These are phyloP conservation scores for Cybosia mesomella DNA, from an alignment of 2,888 invertebrate species.

Conservation along the genomic window DNA sequence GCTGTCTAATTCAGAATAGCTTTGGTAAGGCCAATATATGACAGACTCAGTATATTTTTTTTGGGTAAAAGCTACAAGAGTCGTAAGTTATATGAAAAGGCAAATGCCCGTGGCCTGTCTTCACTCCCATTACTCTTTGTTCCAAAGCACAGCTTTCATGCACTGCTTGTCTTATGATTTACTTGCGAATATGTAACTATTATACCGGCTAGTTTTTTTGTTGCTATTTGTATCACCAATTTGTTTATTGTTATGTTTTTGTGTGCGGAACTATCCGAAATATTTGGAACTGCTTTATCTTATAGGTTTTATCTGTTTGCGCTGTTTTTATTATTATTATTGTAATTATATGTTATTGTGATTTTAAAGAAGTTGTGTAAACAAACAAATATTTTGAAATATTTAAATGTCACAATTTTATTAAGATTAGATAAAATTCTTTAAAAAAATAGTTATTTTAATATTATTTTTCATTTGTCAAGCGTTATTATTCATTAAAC, in stretches of 20 bases:
- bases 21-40: too few relatives aligned
- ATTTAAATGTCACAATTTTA: too few relatives aligned
- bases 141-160: slow-evolving; percentile 65
- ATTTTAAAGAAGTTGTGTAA: not conserved
- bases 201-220: slow-evolving; percentile 50
- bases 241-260: slow-evolving; percentile 46
- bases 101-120: not conserved
- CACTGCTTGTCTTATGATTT: slow-evolving; percentile 72
- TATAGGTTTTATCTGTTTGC: not conserved
- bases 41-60: too few relatives aligned
- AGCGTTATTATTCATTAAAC: too few relatives aligned
- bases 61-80: not conserved
- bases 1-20: too few relatives aligned
- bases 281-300: not conserved
- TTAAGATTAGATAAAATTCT: too few relatives aligned
- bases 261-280: slow-evolving; percentile 24
- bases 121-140: slow-evolving; percentile 51
- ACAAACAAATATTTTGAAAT: too few relatives aligned
- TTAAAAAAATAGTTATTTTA: too few relatives aligned
- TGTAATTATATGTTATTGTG: not conserved
- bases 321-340: not conserved
- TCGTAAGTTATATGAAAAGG: not conserved
- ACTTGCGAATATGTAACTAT: slow-evolving; percentile 64
- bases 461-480: too few relatives aligned
- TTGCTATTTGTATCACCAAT: slow-evolving; percentile 52